Evolutionary conservation across 2,888 invertebrate genomes (phyloP).

Genomic region (Drosophila acutilabella): DNA sequence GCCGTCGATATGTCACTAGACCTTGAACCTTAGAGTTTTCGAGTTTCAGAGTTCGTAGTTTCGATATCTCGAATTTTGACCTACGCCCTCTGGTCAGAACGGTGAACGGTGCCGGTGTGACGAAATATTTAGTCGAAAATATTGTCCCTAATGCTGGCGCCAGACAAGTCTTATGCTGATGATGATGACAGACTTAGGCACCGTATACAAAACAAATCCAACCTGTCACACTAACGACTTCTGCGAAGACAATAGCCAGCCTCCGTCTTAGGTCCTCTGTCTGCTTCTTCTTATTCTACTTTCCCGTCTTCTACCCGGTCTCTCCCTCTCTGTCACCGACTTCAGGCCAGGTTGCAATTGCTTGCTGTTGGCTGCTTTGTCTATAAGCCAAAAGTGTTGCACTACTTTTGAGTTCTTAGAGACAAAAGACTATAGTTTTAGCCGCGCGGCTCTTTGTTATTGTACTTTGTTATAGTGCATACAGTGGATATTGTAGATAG

Average conservation of each 20-base stretch:
- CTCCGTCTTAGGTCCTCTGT: slow-evolving; percentile 9
- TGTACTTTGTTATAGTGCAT: slow-evolving; percentile 34
- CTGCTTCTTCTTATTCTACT: slow-evolving; percentile 3
- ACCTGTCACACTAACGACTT: slow-evolving; percentile 85
- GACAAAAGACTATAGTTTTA: slow-evolving; percentile 66
- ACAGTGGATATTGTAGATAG: slow-evolving; percentile 31
- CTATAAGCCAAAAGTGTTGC: slow-evolving; percentile 81
- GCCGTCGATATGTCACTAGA: slow-evolving; percentile 42
- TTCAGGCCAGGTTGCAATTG: slow-evolving; percentile 16
- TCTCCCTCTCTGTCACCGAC: slow-evolving; percentile 3
- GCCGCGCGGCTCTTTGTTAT: slow-evolving; percentile 67
- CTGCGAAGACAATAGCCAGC: slow-evolving; percentile 79
- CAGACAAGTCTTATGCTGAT: slow-evolving; percentile 83
- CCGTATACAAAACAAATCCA: slow-evolving; percentile 81
- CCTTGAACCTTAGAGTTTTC: slow-evolving; percentile 45
- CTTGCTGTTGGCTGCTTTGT: slow-evolving; percentile 56
- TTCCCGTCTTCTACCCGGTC: not conserved
- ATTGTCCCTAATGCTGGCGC: slow-evolving; percentile 85
- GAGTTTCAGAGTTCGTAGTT: slow-evolving; percentile 20
- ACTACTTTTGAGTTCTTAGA: slow-evolving; percentile 71
- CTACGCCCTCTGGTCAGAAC: slow-evolving; percentile 51
- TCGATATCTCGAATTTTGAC: slow-evolving; percentile 23
- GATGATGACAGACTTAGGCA: slow-evolving; percentile 82
- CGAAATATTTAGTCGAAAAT: slow-evolving; percentile 83
- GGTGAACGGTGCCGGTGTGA: slow-evolving; percentile 65